Evolutionary conservation across 2,888 invertebrate species (phyloP).

Genomic region (Plebejus argus): DNA sequence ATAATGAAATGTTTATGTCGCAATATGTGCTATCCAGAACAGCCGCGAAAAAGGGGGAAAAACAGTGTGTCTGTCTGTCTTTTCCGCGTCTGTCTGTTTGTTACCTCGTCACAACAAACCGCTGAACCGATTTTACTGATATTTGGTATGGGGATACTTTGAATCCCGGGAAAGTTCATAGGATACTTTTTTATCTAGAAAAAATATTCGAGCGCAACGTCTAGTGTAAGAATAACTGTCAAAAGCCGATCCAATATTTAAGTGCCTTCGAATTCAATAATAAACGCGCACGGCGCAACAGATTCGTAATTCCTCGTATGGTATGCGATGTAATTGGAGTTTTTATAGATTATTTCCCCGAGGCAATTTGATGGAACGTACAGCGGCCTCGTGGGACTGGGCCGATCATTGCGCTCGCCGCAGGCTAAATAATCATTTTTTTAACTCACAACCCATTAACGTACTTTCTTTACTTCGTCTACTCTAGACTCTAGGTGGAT

Average conservation of each 20-base stretch:
- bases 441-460: neutral
- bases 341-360: conserved; percentile 27
- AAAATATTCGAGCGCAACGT: too few species aligned
- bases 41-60: too few species aligned
- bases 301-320: conserved; percentile 12
- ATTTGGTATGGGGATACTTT: too few species aligned
- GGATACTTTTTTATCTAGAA: too few species aligned
- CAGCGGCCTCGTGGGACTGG: conserved; percentile 24
- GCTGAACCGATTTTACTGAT: too few species aligned
- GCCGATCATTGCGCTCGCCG: conserved; percentile 12
- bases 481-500: too few species aligned
- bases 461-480: neutral
- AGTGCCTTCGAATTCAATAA: neutral
- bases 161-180: too few species aligned
- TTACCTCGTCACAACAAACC: too few species aligned
- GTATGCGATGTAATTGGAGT: conserved; percentile 28
- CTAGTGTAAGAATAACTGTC: neutral
- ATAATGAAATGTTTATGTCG: too few species aligned
- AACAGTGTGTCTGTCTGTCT: too few species aligned
- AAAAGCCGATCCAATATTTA: neutral
- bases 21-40: too few species aligned
- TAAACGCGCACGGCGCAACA: neutral
- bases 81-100: too few species aligned
- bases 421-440: conserved; percentile 21
- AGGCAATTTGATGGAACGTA: conserved; percentile 31